Percentiles rank a stretch among this genome's conserved stretches.
These are phyloP conservation scores for Mormyrus iriodes DNA, from an alignment of 2,113 vertebrate genomes.

Conservation along the genomic window DNA sequence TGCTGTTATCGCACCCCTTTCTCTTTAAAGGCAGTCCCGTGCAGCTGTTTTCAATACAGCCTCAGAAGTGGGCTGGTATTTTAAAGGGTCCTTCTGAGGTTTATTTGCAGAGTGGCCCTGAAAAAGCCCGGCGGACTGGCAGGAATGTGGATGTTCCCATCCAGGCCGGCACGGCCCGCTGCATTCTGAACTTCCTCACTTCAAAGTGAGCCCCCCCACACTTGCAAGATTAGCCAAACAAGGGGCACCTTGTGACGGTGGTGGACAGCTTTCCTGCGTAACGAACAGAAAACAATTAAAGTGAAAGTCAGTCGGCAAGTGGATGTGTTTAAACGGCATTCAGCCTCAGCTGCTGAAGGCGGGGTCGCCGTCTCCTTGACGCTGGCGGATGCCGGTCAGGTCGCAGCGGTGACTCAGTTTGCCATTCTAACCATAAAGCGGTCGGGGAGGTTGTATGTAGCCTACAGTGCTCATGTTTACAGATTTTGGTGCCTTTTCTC, in stretches of 20 bases:
- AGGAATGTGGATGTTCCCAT: constrained; percentile 17
- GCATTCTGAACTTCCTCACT: constrained; percentile 19
- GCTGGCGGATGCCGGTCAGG: not conserved
- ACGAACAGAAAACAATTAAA: not conserved
- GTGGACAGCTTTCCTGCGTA: not conserved
- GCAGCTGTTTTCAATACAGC: not conserved
- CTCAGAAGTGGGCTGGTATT: not conserved
- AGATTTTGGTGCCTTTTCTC: not conserved
- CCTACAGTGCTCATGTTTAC: not conserved
- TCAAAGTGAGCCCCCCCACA: constrained; percentile 14
- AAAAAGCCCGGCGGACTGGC: not conserved
- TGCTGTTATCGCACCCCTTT: not conserved
- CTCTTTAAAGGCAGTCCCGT: not conserved
- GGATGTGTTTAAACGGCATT: constrained; percentile 4
- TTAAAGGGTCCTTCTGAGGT: not conserved
- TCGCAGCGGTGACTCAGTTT: not conserved
- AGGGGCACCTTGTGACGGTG: constrained; percentile 13
- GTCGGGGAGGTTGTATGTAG: not conserved
- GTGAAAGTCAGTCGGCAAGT: not conserved
- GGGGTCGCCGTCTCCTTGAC: not conserved
- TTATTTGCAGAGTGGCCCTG: not conserved
- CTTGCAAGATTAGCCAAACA: not conserved
- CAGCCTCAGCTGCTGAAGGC: not conserved
- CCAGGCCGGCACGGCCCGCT: not conserved
- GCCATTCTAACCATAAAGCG: not conserved